phyloP scores from a whole-genome alignment of 2,797 vertebrate genomes.

The Phylloscopus collybita region DNA sequence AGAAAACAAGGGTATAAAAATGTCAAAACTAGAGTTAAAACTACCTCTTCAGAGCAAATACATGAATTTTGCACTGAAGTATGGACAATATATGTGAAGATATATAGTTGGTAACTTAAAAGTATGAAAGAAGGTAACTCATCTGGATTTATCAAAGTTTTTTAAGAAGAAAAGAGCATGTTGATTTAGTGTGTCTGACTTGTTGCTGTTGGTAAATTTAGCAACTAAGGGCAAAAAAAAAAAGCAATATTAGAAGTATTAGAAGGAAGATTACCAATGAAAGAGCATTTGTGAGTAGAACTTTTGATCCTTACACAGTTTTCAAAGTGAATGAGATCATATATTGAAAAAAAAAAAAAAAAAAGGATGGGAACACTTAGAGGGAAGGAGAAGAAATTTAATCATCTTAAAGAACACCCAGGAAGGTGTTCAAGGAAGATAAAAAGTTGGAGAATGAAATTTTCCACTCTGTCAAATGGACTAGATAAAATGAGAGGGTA shows the following conservation, averaged over 20 bases:
- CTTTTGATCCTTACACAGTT: background rate
- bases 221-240: background rate
- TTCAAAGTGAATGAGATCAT: background rate
- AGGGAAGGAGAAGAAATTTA: background rate
- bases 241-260: background rate
- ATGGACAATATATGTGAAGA: background rate
- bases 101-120: background rate
- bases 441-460: conserved; percentile 27
- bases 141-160: background rate
- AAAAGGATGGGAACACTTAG: background rate
- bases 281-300: background rate
- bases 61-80: background rate
- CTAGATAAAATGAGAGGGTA: conserved; percentile 1
- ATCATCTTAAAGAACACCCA: background rate
- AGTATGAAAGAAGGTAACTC: background rate
- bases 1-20: background rate
- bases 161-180: background rate
- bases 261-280: background rate
- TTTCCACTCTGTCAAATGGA: background rate
- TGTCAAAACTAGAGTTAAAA: background rate
- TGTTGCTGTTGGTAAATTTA: background rate
- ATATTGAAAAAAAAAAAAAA: background rate
- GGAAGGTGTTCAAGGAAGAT: background rate
- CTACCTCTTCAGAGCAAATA: background rate
- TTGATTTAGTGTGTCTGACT: background rate